Conservation (phyloP, 2,113 vertebrate genomes). For the Plestiodon gilberti region DNA sequence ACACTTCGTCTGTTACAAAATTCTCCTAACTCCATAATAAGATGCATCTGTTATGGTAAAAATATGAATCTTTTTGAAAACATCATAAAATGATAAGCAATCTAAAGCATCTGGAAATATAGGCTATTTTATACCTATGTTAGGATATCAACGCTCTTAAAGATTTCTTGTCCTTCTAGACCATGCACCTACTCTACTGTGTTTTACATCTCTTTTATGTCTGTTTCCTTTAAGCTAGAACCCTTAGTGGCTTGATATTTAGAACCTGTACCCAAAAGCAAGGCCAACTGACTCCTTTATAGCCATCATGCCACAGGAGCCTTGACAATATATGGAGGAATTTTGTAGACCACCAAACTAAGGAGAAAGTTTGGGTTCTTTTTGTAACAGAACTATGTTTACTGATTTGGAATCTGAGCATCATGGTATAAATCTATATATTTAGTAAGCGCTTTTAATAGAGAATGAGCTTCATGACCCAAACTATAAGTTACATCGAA, state of each 20-base stretch:
- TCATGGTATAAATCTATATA: background rate
- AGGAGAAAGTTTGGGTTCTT: background rate
- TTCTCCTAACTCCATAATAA: too few relatives aligned
- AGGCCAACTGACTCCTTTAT: background rate
- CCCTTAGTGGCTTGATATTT: background rate
- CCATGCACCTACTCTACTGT: background rate
- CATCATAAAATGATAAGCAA: too few relatives aligned
- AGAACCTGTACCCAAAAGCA: background rate
- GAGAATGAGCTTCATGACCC: background rate
- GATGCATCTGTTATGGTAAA: too few relatives aligned
- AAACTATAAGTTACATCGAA: background rate
- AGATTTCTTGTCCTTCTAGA: background rate
- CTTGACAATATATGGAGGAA: background rate
- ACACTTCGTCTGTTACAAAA: too few relatives aligned
- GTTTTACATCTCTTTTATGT: background rate
- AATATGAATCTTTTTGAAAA: too few relatives aligned
- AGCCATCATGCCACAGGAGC: background rate
- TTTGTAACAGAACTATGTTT: background rate
- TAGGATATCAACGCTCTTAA: too few relatives aligned
- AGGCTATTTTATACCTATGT: too few relatives aligned
- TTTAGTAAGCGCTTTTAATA: background rate
- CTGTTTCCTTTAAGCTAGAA: background rate
- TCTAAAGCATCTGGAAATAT: too few relatives aligned
- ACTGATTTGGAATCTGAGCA: background rate
- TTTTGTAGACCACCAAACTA: background rate